Base-by-base conservation (phyloP, 1,140 invertebrate species). In the Agrilus planipennis region DNA sequence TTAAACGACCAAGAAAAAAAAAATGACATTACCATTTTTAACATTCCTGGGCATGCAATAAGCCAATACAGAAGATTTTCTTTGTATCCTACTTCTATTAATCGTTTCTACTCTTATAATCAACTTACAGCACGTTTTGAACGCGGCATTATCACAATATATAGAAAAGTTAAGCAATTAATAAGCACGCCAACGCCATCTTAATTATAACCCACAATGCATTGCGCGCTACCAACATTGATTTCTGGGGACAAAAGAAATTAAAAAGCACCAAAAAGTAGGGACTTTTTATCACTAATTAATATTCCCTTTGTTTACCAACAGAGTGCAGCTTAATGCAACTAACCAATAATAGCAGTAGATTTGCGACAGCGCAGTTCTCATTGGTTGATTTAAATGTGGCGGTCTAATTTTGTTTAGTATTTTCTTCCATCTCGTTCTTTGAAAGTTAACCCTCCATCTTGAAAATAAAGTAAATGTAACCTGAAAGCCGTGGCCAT, bases 211-310 rank as follows among this genome's bases (percentile, higher is more conserved):
- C 49, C 49, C 48, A 49, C 20, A 41, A 45, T 54, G 47, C 44
- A 44, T 19, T 42, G 46, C 44, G 38, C 37, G 50, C 44, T 61
- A 42, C 59, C 59, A 61, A 61, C 59, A 61, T 61, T 56, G 59
- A 61, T 61, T 61, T 58, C 57, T 58, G 39, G 50, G 35, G 52
- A 49, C 49, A 54, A 58, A 60, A 60, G 58, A 57, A 57, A 52
- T 23, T 27, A 43, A 54, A 59, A 53, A 51, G 42, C 55, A 58
- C 55, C 46, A 53, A 58, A 60, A 61, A 57, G n/a, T 56, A 53
- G 55, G 55, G 55, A 48, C 47, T 55, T 60, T 56, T 57, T 57
- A 36, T 36, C 19, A 2, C 15, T 3, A 32, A 32, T n/a, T n/a
- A n/a, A n/a, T n/a, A n/a, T n/a, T n/a, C n/a, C n/a, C n/a, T n/a